Evolutionary conservation across 2,888 invertebrate species (phyloP), one percentile per base, ranked within the genome.

Genomic region (Euproctis similis): DNA sequence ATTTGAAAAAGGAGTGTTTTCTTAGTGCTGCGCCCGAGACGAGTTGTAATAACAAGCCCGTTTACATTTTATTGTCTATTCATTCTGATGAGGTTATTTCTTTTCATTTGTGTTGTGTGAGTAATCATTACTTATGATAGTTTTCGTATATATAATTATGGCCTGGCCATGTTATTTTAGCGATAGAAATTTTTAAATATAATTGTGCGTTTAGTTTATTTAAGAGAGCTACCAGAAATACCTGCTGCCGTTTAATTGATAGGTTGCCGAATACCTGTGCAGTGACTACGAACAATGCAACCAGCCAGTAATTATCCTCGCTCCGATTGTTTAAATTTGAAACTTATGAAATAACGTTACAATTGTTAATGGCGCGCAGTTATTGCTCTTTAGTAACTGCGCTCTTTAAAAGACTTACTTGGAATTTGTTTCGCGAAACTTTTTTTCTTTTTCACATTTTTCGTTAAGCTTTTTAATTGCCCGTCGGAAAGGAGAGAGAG

Each of bases 301-400:
- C 60, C 42, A 43, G 50, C n/a, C n/a, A 55, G 42, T 60, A 72
- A 80, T 80, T 81, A 75, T 73, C 55, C 61, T 71, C 68, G 78
- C 74, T 73, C 75, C 69, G 69, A 69, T 76, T 78, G 64, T 74
- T 75, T 63, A 76, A 80, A 71, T 80, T 80, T 78, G 77, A 76
- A 68, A 73, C 73, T 80, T 76, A 77, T 73, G 76, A 81, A 78
- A 76, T 66, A 51, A 59, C 50, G 43, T 59, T 72, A 71, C 60
- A 62, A 62, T 59, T 45, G 47, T 59, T 66, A 61, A 67, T 59
- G 61, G 54, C 60, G 23, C 26, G 44, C 56, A 49, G n/a, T n/a
- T 53, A 49, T 34, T 34, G 34, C 37, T 38, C 39, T n/a, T n/a
- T n/a, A 34, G 34, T 43, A 39, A 46, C 39, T n/a, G 48, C 42